These are phyloP conservation scores for Dreissena rostriformis DNA, from an alignment of 1,140 invertebrate genomes.

Conservation along the genomic window DNA sequence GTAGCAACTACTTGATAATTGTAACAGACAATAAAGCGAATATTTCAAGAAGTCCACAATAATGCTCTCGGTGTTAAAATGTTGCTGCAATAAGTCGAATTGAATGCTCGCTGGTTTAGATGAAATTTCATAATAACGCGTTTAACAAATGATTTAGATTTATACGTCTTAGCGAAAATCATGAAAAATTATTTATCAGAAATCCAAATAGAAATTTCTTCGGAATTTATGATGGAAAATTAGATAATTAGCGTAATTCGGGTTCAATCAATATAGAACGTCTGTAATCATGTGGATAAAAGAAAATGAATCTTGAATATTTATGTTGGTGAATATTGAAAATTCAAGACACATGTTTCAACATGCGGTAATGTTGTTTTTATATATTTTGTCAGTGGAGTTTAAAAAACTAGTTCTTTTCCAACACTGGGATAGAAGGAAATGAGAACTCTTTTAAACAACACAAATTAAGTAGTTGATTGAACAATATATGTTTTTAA, in stretches of 20 bases:
- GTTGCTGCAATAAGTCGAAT: conserved; percentile 42
- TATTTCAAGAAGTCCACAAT: conserved; percentile 37
- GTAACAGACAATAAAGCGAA: conserved; percentile 33
- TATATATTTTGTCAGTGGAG: no score
- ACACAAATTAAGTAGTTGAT: no score
- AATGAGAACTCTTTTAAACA: no score
- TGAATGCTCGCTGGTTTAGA: conserved; percentile 29
- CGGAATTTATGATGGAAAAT: conserved; percentile 1
- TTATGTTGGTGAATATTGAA: no score
- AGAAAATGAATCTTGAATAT: no score
- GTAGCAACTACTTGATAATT: conserved; percentile 42
- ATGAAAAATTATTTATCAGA: conserved; percentile 18
- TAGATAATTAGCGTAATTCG: not conserved
- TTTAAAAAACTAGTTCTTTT: no score
- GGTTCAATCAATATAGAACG: no score
- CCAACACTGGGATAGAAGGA: no score
- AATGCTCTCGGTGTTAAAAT: conserved; percentile 48
- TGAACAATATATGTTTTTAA: no score
- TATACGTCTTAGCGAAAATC: conserved; percentile 26
- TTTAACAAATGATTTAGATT: conserved; percentile 33
- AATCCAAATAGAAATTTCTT: not conserved
- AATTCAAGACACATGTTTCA: no score
- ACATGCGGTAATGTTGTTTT: no score
- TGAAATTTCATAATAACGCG: conserved; percentile 30
- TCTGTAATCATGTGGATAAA: no score